Evolutionary conservation across 2,113 vertebrate species (phyloP), one percentile per base, ranked within the genome.

Genomic region (Psittacara wagleri): DNA sequence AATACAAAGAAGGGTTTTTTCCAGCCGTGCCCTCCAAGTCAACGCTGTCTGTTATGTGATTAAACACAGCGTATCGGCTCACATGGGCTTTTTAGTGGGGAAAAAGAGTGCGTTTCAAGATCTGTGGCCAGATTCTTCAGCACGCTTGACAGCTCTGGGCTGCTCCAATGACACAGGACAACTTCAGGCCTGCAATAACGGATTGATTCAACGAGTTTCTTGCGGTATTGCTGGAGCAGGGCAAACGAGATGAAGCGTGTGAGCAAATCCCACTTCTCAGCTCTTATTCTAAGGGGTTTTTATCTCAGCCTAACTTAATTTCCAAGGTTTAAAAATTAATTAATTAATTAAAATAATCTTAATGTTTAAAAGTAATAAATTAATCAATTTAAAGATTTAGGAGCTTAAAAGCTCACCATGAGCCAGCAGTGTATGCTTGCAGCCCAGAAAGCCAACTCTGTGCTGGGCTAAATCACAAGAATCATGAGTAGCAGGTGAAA

Each of bases 151-250:
- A 95, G 90, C 81, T 80, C 81, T 84, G 90, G 17, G 44, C 94
- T 67, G 76, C 92, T 91, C 88, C 95, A 88, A 13, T 70, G 88
- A 86, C 93, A 96, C 66, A 84, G 79, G 94, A 86, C 94, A 90
- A 61, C 90, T 90, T 82, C 73, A 92, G 90, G 83, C 75, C 82
- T 93, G 72, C 83, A 87, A 33, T 27, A 95, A 90, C 66, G 19
- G 94, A 83, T 88, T 49, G 49, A 83, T 90, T 83, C 70, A 88
- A 84, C 49, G 22, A 81, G 82, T 39, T 90, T 2, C 4, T 92
- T 7, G 6, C 3, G 5, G 59, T 74, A 25, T 59, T 15, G 6
- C 77, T 64, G 64, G 52, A 90, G 81, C 59, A 37, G 44, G 9
- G 61, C 85, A 78, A 90, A 86, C n/a, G 52, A 62, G 66, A 11